Base-by-base conservation (phyloP, 2,888 invertebrate genomes). In the Oxytorus armatus region DNA sequence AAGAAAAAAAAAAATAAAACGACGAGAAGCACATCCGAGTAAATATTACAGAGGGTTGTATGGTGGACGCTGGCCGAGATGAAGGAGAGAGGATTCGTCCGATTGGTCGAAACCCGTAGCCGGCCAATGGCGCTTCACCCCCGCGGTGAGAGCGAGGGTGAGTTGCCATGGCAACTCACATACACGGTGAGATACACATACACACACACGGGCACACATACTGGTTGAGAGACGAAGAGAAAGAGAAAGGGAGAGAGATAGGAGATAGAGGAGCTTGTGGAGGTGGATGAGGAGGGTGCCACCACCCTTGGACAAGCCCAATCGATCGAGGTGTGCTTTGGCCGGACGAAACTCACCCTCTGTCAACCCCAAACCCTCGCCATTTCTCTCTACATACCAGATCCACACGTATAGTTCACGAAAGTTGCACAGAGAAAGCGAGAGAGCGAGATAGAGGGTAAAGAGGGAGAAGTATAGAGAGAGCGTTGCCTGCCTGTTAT, bases 111-210 rank as follows among this genome's bases (percentile, higher is more conserved):
- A 84, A 82, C 81, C 85, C 84, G 68, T 82, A 83, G 87, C 91
- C 89, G 92, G 91, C 92, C 92, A 92, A 92, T 92, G 92, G 91
- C 90, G 91, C 86, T 91, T 91, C 91, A 91, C 90, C 91, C 91
- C 91, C 91, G 89, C 88, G 86, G 83, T 63, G 73, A 74, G 61
- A 74, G 61, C 83, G 87, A 89, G 89, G 90, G 89, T 89, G 88
- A 85, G 91, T 91, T 87, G 85, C 89, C 88, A 92, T 90, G 88
- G 90, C 87, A 90, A 91, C 92, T 85, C 86, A 69, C 83, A 82
- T 80, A 85, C 83, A 84, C 86, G 86, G 87, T 85, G 87, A 86
- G 85, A 86, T 85, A 89, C 86, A 86, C 85, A 88, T 68, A 61
- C 51, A 78, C 68, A 78, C 75, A 74, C 79, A 86, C 85, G 88